Base-by-base conservation (phyloP, 2,797 vertebrate genomes). In the Lacerta bilineata region DNA sequence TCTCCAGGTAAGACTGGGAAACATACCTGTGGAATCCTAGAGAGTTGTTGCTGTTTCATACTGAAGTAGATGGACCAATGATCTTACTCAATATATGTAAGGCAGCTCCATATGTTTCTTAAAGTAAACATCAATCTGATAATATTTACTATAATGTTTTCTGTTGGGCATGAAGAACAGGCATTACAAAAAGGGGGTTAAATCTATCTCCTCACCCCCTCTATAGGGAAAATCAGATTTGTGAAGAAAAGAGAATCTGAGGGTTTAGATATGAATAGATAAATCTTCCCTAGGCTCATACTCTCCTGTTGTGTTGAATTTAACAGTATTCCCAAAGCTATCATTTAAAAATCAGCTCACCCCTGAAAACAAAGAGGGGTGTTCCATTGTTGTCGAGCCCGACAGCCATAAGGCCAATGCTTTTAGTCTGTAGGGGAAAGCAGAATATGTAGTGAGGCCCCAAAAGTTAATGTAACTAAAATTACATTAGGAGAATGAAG, bases 381-480 rank as follows among this genome's bases (percentile, higher is more conserved):
- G 91, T 94, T 94, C 91, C 83, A 90, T 82, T 91, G 89, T 85
- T 88, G 72, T 69, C 0, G 7, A 41, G 84, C 91, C 27, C 39
- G 72, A n/a, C 83, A 84, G 46, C 29, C 85, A 87, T 83, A 80
- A 74, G 85, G 78, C 91, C 93, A 91, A 85, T 93, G 90, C 80
- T 72, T 77, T 89, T 64, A 88, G 46, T 23, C 71, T 36, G n/a
- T 71, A 25, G 1, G 29, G 84, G 84, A 87, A 1, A 27, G 18
- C 29, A 18, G 0, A 15, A 1, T 0, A 0, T 61, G 86, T 0
- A 2, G 5, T 23, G 2, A 4, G 0, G 0, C 92, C 91, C 89
- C 91, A 87, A 69, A 92, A 80, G 89, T 82, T 66, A 84, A 55
- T 36, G 8, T 27, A 36, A 50, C 46, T 84, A 84, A 59, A 74